Percentiles rank a stretch among this genome's conserved stretches.
Evolutionary conservation across 2,113 vertebrate species (phyloP).

Genomic region (Tichodroma muraria): DNA sequence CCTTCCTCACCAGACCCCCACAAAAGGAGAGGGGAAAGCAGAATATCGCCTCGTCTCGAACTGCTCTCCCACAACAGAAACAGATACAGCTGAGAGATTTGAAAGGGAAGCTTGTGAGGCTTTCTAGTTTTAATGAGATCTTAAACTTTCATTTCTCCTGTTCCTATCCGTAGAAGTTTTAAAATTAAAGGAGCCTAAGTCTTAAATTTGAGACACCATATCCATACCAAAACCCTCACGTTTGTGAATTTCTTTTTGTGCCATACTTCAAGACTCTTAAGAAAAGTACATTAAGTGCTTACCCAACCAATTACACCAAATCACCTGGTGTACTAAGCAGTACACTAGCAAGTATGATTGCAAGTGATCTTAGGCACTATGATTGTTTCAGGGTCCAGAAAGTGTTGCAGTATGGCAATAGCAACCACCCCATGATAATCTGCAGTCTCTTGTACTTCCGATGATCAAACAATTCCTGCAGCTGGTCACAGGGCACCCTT

Average conservation of each 20-base stretch:
- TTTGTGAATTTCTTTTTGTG: background rate
- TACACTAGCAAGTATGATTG: too few species aligned
- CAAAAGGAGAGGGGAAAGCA: background rate
- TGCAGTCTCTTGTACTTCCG: background rate
- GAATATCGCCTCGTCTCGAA: background rate
- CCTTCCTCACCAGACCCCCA: background rate
- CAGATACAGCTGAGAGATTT: background rate
- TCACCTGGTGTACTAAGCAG: too few species aligned
- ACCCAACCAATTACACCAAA: background rate
- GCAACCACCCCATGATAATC: background rate
- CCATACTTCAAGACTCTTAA: background rate
- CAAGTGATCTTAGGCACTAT: background rate
- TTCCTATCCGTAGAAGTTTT: background rate
- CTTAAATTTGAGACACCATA: background rate
- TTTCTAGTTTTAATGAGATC: background rate
- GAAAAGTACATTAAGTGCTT: background rate
- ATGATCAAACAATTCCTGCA: background rate
- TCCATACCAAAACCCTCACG: accelerated
- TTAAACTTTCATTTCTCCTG: background rate
- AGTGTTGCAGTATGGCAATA: background rate
- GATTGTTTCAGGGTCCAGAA: background rate
- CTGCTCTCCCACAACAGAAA: background rate
- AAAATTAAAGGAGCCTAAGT: background rate
- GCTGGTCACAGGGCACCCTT: background rate
- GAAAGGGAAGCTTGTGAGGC: background rate